Percentiles rank a stretch among this genome's conserved stretches.
Evolutionary conservation across 2,888 invertebrate species (phyloP).

Genomic region (Melanargia galathea): DNA sequence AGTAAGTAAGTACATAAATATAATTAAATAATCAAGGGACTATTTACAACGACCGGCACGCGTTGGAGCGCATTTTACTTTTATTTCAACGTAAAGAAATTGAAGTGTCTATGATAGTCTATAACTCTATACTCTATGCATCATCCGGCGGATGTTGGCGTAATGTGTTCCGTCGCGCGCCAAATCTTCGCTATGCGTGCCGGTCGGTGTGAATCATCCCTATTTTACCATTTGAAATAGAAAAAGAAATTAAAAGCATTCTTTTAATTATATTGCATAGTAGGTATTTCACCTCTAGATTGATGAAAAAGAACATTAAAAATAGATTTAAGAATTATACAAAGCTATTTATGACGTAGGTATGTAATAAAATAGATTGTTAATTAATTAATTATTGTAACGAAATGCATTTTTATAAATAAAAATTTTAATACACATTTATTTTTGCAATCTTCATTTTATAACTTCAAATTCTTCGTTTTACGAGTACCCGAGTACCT

Average conservation of each 20-base stretch:
- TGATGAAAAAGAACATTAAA: neutral
- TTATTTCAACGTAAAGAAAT: no score
- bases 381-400: neutral
- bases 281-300: neutral
- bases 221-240: no score
- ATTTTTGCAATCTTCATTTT: neutral
- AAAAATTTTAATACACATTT: neutral
- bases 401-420: conserved; percentile 14
- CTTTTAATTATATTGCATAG: neutral
- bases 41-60: no score
- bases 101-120: no score
- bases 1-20: neutral
- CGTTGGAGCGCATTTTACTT: no score
- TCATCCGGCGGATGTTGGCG: no score
- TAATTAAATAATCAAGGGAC: no score
- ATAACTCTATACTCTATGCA: no score
- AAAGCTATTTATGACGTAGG: neutral
- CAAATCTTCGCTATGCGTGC: no score
- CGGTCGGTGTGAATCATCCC: no score
- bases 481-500: no score
- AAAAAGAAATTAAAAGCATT: neutral
- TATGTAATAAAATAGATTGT: neutral
- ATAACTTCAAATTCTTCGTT: neutral
- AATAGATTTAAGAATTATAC: neutral
- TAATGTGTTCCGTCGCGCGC: no score